Conservation (phyloP, 2,113 vertebrate species). For the Pogona vitticeps region DNA sequence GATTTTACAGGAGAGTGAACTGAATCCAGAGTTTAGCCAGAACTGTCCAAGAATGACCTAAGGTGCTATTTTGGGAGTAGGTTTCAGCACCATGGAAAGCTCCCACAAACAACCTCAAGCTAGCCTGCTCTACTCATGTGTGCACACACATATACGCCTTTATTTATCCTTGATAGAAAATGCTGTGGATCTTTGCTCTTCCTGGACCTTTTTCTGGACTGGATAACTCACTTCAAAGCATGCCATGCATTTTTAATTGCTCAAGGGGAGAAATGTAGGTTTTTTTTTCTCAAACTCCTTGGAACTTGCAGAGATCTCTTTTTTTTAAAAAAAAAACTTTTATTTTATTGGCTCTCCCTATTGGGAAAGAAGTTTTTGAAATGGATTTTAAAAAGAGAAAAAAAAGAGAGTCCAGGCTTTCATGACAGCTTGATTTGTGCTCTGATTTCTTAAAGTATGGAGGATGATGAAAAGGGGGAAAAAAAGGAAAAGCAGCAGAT, state of each 20-base stretch:
- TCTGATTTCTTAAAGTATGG: fast-evolving
- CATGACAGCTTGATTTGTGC: background rate
- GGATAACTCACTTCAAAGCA: background rate
- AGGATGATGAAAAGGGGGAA: background rate
- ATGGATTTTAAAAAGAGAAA: background rate
- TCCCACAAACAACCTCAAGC: too few species aligned
- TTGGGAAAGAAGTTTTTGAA: background rate
- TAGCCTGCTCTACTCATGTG: too few species aligned
- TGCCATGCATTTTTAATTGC: slow-evolving; percentile 11
- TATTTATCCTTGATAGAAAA: background rate
- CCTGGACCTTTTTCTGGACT: background rate
- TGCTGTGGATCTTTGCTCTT: background rate
- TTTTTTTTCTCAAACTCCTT: background rate
- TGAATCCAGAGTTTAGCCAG: too few species aligned
- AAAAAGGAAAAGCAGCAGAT: background rate
- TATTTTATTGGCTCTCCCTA: background rate
- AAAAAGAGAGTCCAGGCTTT: background rate
- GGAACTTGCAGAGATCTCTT: background rate
- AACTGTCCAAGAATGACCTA: too few species aligned
- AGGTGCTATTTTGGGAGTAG: too few species aligned
- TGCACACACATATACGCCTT: background rate
- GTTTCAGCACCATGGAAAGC: too few species aligned
- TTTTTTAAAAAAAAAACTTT: background rate
- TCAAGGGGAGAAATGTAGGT: background rate
- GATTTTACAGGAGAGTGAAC: too few species aligned